These are phyloP conservation scores for Atta cephalotes DNA, from an alignment of 1,140 invertebrate species.

Conservation along the genomic window DNA sequence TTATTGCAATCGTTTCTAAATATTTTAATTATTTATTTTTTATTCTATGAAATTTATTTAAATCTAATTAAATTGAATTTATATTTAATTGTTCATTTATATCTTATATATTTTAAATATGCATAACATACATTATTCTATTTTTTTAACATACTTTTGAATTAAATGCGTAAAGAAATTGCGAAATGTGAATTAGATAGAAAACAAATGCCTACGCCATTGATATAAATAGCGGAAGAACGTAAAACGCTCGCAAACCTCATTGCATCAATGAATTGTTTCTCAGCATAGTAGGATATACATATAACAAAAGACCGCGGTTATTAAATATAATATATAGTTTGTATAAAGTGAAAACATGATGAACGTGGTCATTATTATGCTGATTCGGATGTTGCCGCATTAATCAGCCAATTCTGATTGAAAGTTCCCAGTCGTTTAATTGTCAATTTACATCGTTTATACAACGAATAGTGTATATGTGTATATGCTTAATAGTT, in stretches of 20 bases:
- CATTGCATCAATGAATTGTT: constrained; percentile 40
- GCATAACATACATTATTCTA: not conserved
- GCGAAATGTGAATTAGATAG: not conserved
- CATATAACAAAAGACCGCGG: constrained; percentile 8
- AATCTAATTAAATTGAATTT: too few relatives aligned
- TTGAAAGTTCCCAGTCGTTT: constrained; percentile 16
- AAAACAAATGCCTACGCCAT: constrained; percentile 51
- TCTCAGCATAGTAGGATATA: not conserved
- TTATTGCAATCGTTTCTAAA: not conserved
- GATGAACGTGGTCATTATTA: constrained; percentile 15
- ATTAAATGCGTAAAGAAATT: not conserved
- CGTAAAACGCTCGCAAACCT: constrained; percentile 42
- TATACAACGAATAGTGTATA: not conserved
- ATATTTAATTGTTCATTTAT: not conserved
- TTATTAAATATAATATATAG: constrained; percentile 32
- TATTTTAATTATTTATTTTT: not conserved
- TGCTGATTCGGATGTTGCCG: not conserved
- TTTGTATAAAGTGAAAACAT: constrained; percentile 11
- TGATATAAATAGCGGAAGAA: constrained; percentile 62
- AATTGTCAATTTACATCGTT: constrained; percentile 31
- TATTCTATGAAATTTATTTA: not conserved
- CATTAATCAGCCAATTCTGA: not conserved
- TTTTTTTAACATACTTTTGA: not conserved
- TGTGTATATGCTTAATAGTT: not conserved
- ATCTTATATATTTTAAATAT: not conserved